Conservation (phyloP, 2,113 vertebrate genomes). For the Sarotherodon lohbergeri region DNA sequence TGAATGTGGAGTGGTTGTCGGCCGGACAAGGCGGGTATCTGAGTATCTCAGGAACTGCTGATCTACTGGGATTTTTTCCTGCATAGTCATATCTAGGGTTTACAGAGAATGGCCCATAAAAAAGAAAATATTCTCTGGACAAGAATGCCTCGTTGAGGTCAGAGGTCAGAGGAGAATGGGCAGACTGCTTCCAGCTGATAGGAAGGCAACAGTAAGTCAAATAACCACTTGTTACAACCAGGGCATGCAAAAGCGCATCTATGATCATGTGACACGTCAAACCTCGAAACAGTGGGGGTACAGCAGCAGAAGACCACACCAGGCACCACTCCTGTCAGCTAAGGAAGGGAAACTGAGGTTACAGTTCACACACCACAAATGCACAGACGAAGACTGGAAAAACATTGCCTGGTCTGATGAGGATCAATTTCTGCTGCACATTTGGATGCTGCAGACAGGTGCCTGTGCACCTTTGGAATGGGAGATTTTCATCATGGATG, state of each 20-base stretch:
- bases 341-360: background rate
- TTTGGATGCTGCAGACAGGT: background rate
- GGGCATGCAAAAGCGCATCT: background rate
- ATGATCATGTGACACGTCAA: background rate
- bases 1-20: background rate
- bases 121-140: background rate
- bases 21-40: fast-evolving
- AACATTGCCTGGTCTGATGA: background rate
- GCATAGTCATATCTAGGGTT: background rate
- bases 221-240: background rate
- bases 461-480: background rate
- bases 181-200: background rate
- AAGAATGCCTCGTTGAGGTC: background rate
- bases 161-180: background rate
- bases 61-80: background rate
- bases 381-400: background rate
- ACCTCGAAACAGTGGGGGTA: background rate
- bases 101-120: background rate
- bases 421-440: background rate
- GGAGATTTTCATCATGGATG: background rate
- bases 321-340: background rate
- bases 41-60: background rate
- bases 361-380: background rate
- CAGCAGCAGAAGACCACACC: background rate
- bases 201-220: background rate